These are phyloP conservation scores for Xestobium rufovillosum DNA, from an alignment of 2,888 invertebrate genomes.

Conservation along the genomic window DNA sequence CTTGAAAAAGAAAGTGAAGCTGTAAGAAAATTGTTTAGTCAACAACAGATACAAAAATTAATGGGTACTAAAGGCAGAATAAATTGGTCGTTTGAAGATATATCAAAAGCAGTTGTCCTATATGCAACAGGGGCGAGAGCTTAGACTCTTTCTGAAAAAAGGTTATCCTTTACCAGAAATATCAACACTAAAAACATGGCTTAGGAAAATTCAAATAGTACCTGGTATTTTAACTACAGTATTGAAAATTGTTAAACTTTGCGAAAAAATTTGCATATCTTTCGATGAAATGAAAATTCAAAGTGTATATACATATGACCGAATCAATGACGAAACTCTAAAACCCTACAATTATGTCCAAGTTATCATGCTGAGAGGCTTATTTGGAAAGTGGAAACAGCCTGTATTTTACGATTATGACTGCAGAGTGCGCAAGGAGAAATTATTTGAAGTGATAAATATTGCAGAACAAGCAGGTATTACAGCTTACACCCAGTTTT, in stretches of 20 bases:
- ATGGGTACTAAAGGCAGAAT: not conserved
- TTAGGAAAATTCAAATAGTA: constrained; percentile 18
- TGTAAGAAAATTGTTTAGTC: constrained; percentile 4
- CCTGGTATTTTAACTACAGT: constrained; percentile 17
- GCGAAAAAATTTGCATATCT: constrained; percentile 19
- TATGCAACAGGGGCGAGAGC: constrained; percentile 20
- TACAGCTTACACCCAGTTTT: no score
- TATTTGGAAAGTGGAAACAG: constrained; percentile 23
- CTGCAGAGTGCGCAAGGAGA: constrained; percentile 20
- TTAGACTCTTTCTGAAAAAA: constrained; percentile 20
- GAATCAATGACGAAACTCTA: constrained; percentile 20
- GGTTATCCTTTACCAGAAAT: constrained; percentile 21
- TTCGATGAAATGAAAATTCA: constrained; percentile 23
- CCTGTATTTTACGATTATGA: constrained; percentile 23
- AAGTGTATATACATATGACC: constrained; percentile 19
- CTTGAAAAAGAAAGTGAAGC: constrained; percentile 7
- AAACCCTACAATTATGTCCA: constrained; percentile 20
- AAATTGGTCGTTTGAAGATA: constrained; percentile 17
- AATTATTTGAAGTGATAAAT: constrained; percentile 20
- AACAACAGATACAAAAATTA: constrained; percentile 11
- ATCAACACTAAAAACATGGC: constrained; percentile 19
- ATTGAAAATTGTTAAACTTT: constrained; percentile 12
- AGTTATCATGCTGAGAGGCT: constrained; percentile 20
- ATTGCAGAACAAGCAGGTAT: constrained; percentile 17
- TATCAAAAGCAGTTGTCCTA: constrained; percentile 19